phyloP scores from a whole-genome alignment of 2,888 invertebrate species.

The Chrysolina oricalcia region DNA sequence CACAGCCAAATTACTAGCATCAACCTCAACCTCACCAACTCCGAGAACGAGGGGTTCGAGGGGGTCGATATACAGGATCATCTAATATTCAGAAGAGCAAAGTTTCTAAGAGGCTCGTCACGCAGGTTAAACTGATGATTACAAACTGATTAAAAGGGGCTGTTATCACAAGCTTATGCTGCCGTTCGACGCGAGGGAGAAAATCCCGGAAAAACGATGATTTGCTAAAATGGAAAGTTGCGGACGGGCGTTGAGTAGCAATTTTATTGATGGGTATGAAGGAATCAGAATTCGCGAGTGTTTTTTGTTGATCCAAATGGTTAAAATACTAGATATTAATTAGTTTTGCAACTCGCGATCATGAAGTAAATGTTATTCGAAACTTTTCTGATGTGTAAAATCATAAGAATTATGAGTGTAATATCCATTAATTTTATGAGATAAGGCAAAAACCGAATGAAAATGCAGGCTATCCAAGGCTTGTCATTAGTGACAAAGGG shows the following conservation, averaged over 20 bases:
- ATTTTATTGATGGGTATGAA: neutral
- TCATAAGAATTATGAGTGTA: no score
- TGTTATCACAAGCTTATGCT: constrained; percentile 65
- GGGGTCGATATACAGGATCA: neutral
- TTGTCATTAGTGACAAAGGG: no score
- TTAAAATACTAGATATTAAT: no score
- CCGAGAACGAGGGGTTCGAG: neutral
- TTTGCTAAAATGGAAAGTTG: constrained; percentile 10
- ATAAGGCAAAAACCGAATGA: no score
- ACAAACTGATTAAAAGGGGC: constrained; percentile 68
- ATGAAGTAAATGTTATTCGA: no score
- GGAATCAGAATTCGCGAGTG: neutral
- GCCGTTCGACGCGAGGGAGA: constrained; percentile 49
- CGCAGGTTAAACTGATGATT: constrained; percentile 69
- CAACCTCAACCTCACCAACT: neutral
- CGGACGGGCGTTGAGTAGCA: neutral
- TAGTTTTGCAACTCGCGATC: no score
- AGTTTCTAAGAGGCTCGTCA: constrained; percentile 63
- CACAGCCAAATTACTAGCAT: neutral
- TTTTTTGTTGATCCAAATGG: no score
- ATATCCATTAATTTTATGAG: no score
- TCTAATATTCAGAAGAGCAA: constrained; percentile 22
- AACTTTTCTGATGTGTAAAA: no score
- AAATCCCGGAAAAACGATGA: constrained; percentile 13
- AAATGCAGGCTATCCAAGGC: no score